Conservation (phyloP, 2,797 vertebrate species). For the Cercopithecus diana region DNA sequence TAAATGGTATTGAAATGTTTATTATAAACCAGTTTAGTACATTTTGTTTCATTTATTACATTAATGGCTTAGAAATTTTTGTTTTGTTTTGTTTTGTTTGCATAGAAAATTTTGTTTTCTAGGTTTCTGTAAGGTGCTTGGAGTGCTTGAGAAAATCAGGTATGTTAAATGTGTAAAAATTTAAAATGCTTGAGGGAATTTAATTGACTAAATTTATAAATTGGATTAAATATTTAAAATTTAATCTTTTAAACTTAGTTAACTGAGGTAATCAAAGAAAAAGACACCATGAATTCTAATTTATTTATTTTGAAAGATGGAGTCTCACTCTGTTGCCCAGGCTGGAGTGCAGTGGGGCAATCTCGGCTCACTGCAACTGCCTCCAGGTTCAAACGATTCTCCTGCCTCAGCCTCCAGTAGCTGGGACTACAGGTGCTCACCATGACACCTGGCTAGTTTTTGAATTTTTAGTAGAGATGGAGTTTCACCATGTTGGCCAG, state of each 20-base stretch:
- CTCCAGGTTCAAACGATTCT: background rate
- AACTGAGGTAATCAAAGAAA: conserved; percentile 41
- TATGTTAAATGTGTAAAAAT: background rate
- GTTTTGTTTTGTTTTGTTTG: too few relatives aligned
- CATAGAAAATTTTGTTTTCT: background rate
- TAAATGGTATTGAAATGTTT: conserved; percentile 1
- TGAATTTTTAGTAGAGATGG: background rate
- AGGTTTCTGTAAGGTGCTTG: background rate
- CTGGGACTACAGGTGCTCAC: background rate
- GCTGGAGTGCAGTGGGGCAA: background rate
- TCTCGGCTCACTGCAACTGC: background rate
- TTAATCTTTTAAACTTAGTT: conserved; percentile 39
- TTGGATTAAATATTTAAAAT: background rate
- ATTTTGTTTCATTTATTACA: conserved; percentile 6
- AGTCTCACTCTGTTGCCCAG: background rate
- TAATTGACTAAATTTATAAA: conserved; percentile 2
- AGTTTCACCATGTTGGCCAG: background rate
- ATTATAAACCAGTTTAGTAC: background rate
- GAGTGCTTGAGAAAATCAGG: background rate
- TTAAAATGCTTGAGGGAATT: background rate
- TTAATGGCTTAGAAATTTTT: background rate
- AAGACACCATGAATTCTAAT: background rate
- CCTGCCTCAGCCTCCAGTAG: background rate
- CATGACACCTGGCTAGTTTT: background rate
- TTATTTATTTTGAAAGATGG: background rate